Conservation (phyloP, 2,113 vertebrate species). For the Lanius ludovicianus region DNA sequence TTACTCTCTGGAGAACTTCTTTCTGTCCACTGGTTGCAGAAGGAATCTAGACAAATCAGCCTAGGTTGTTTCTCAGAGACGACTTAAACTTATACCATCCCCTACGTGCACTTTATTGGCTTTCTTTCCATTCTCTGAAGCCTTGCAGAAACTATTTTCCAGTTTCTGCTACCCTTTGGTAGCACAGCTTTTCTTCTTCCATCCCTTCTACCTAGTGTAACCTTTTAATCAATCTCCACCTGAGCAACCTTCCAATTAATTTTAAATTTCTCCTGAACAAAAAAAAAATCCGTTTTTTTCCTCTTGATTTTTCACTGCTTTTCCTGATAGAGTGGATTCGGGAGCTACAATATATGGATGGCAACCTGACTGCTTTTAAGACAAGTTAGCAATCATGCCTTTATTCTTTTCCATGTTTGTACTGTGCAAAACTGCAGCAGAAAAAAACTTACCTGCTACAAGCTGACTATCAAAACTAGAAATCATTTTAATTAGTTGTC, state of each 20-base stretch:
- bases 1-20: not conserved
- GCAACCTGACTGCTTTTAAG: not conserved
- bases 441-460: not conserved
- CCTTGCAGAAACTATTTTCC: not conserved
- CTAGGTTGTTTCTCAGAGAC: not conserved
- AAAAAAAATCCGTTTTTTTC: not conserved
- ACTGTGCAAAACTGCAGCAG: not conserved
- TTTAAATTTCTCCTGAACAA: not conserved
- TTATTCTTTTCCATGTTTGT: not conserved
- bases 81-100: not conserved
- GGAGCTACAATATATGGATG: not conserved
- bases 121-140: not conserved
- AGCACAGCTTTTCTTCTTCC: not conserved
- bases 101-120: not conserved
- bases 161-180: not conserved
- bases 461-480: not conserved
- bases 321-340: not conserved
- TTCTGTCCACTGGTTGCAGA: not conserved
- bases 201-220: not conserved
- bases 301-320: not conserved
- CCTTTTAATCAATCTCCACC: not conserved
- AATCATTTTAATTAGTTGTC: not conserved
- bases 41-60: not conserved
- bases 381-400: accelerated
- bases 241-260: not conserved